These are phyloP conservation scores for Polia nebulosa DNA, from an alignment of 2,888 invertebrate genomes.

Conservation along the genomic window DNA sequence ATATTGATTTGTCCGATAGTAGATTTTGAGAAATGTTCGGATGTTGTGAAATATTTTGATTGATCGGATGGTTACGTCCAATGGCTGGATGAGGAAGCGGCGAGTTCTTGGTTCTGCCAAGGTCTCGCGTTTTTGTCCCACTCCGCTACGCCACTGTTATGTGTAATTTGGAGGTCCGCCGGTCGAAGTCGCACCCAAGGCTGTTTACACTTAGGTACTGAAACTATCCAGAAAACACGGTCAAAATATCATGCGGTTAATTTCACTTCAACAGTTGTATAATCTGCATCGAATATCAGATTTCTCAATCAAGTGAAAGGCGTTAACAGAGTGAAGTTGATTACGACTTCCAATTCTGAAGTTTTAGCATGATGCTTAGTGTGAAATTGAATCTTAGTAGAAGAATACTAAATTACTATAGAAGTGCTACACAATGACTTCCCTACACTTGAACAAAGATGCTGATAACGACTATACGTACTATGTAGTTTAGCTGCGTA, in stretches of 20 bases:
- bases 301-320: conserved; percentile 64
- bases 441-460: conserved; percentile 41
- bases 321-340: conserved; percentile 47
- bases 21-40: conserved; percentile 36
- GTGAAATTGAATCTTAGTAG: conserved; percentile 54
- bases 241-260: conserved; percentile 48
- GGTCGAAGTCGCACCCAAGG: conserved; percentile 84
- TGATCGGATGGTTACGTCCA: conserved; percentile 58
- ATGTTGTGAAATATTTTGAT: conserved; percentile 45
- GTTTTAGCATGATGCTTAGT: conserved; percentile 45
- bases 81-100: conserved; percentile 81
- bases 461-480: conserved; percentile 37
- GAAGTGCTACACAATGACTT: conserved; percentile 46
- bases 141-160: conserved; percentile 87
- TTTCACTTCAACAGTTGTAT: conserved; percentile 49
- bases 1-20: conserved; percentile 52
- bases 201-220: conserved; percentile 70
- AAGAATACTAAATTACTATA: conserved; percentile 48
- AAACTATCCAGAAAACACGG: conserved; percentile 61
- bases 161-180: conserved; percentile 91
- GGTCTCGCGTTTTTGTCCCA: conserved; percentile 84
- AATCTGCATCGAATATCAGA: conserved; percentile 52
- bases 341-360: conserved; percentile 53
- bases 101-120: conserved; percentile 71
- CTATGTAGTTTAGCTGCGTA: conserved; percentile 40